These are phyloP conservation scores for Cliona cf. orientalis DNA, from an alignment of 37 sponge, comb jelly and placozoan genomes.

Conservation along the genomic window DNA sequence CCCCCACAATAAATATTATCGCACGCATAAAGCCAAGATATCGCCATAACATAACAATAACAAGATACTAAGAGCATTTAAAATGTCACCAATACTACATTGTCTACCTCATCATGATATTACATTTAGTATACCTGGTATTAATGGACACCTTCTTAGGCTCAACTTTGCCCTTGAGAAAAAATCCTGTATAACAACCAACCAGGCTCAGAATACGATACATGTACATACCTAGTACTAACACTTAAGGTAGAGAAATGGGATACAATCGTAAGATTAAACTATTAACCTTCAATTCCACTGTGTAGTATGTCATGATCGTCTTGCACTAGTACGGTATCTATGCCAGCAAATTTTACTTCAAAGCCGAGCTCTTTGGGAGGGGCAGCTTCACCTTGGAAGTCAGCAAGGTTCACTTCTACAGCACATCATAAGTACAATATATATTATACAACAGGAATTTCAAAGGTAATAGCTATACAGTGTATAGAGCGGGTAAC, in stretches of 20 bases:
- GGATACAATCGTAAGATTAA: too few relatives aligned
- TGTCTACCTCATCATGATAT: background rate
- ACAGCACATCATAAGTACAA: too few relatives aligned
- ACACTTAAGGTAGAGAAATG: background rate
- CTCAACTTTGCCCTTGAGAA: conserved; percentile 12
- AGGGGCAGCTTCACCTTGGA: background rate
- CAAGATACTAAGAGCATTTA: too few relatives aligned
- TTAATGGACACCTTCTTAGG: background rate
- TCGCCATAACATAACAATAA: too few relatives aligned
- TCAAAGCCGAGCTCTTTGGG: conserved; percentile 48
- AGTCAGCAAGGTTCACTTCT: conserved; percentile 32
- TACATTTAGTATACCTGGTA: conserved; percentile 11
- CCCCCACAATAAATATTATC: too few relatives aligned
- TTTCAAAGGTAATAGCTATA: too few relatives aligned
- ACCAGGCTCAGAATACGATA: background rate
- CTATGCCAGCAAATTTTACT: conserved; percentile 63
- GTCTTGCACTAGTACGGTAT: conserved; percentile 1
- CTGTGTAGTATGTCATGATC: conserved; percentile 3
- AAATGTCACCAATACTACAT: too few relatives aligned
- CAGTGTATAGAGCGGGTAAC: too few relatives aligned
- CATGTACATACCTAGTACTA: background rate
- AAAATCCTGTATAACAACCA: conserved; percentile 22
- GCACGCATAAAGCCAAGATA: too few relatives aligned
- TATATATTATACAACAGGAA: too few relatives aligned
- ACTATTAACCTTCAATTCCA: conserved; percentile 38